Evolutionary conservation across 2,888 invertebrate species (phyloP), one percentile per base, ranked within the genome.

Genomic region (Ptychoptera contaminata): DNA sequence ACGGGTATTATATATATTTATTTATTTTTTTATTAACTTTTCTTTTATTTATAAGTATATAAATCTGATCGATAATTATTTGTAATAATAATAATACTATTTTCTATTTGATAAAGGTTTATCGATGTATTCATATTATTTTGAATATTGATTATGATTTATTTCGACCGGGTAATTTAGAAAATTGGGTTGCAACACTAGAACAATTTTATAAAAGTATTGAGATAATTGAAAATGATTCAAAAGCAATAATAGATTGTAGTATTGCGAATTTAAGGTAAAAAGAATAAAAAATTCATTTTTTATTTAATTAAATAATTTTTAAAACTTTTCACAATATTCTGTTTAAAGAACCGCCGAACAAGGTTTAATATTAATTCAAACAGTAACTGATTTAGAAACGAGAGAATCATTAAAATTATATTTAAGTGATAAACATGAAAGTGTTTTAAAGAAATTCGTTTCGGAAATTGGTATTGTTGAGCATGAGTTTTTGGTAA

Each of bases 171-270:
- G 77, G 79, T 47, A 81, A 84, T 53, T 79, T 79, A 56, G 82
- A 85, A 57, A 82, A 84, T 56, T 93, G 93, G 92, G 82, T 84
- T 49, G 81, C 81, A 2, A 77, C 88, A 1, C 79, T 88, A 70
- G 72, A 71, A 0, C 74, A 75, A 50, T 88, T 92, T 58, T 77
- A 83, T 62, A 73, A 71, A 16, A 83, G 86, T 56, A 82, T 91
- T 0, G 61, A 66, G 1, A 69, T 69, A 49, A 67, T 92, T 30
- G 92, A 93, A 59, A 72, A 74, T 3, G 86, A 90, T 55, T 88
- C 90, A 0, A 82, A 82, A 56, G 73, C 71, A 48, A 88, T 90
- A 54, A 87, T 93, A 47, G 86, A 90, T 58, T 77, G 82, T 55
- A 84, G 88, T 50, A 92, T 93, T 57, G 79, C 76, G 46, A 79